Evolutionary conservation across 2,113 vertebrate genomes (phyloP).

Genomic region (Clupea harengus): DNA sequence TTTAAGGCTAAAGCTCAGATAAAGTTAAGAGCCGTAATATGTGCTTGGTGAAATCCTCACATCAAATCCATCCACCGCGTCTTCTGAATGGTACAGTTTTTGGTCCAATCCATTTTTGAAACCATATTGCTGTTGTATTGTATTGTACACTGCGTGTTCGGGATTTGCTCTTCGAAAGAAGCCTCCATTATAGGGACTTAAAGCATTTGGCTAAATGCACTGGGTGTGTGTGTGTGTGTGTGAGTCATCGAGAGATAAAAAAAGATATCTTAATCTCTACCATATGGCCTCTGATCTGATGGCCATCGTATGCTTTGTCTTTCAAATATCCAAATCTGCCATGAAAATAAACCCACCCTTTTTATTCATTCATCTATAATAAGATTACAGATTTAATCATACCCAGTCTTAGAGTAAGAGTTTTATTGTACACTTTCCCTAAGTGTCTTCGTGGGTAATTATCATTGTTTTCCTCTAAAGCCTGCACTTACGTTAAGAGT

Average conservation of each 20-base stretch:
- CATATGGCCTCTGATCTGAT: slow-evolving; percentile 72
- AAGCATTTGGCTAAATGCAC: slow-evolving; percentile 52
- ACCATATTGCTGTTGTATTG: slow-evolving; percentile 18
- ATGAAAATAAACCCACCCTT: slow-evolving; percentile 64
- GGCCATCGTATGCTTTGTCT: slow-evolving; percentile 68
- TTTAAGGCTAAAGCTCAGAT: slow-evolving; percentile 43
- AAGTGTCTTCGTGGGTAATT: slow-evolving; percentile 35
- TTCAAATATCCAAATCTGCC: slow-evolving; percentile 70
- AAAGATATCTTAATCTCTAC: slow-evolving; percentile 64
- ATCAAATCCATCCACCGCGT: slow-evolving; percentile 51
- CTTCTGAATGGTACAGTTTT: slow-evolving; percentile 54
- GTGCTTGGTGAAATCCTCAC: slow-evolving; percentile 54
- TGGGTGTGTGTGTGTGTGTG: slow-evolving; percentile 44
- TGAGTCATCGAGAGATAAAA: slow-evolving; percentile 54
- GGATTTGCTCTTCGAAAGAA: slow-evolving; percentile 41
- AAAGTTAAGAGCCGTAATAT: slow-evolving; percentile 54
- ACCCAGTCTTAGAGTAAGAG: slow-evolving; percentile 39
- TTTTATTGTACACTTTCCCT: slow-evolving; percentile 42
- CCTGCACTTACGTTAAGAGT: slow-evolving; percentile 15
- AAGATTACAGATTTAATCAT: slow-evolving; percentile 66
- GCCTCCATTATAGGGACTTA: slow-evolving; percentile 45
- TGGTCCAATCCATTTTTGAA: slow-evolving; percentile 54
- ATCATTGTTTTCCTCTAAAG: slow-evolving; percentile 27
- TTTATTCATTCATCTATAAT: slow-evolving; percentile 69
- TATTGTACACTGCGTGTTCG: slow-evolving; percentile 37